phyloP scores from a whole-genome alignment of 2,797 vertebrate species.

The Eulemur coronatus region DNA sequence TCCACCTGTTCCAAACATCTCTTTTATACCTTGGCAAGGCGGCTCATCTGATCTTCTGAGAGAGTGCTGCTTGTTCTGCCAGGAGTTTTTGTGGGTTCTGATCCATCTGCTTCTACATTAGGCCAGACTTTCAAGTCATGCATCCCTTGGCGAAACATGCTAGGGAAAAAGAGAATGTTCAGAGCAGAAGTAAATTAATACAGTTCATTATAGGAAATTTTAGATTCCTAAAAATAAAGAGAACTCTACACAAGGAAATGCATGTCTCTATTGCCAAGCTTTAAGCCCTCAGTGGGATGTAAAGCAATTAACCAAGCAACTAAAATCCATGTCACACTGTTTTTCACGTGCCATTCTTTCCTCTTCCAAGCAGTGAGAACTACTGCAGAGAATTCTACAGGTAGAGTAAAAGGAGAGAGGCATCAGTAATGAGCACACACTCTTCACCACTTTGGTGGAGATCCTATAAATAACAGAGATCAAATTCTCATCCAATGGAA shows the following conservation, averaged over 20 bases:
- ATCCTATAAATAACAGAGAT: background rate
- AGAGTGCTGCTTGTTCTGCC: constrained; percentile 95
- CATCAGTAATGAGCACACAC: background rate
- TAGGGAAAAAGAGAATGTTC: constrained; percentile 69
- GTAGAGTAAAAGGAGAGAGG: background rate
- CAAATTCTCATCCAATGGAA: background rate
- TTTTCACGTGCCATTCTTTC: background rate
- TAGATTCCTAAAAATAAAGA: constrained; percentile 40
- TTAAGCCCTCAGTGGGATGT: background rate
- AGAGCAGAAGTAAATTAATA: constrained; percentile 27
- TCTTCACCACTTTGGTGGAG: background rate
- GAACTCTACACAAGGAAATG: constrained; percentile 49
- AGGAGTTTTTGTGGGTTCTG: constrained; percentile 94
- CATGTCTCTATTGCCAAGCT: background rate
- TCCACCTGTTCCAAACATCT: background rate
- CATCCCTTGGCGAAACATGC: constrained; percentile 99
- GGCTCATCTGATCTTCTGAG: constrained; percentile 98
- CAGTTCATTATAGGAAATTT: constrained; percentile 53
- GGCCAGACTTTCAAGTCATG: constrained; percentile 99
- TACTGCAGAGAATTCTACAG: background rate
- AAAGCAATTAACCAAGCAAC: constrained; percentile 52
- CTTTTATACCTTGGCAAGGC: constrained; percentile 94
- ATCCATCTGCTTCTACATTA: constrained; percentile 95
- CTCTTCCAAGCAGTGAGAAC: background rate
- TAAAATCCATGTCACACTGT: background rate